Percentiles rank a stretch among this genome's conserved stretches.
Evolutionary conservation across 2,797 vertebrate genomes (phyloP).

Genomic region (Scolopax rusticola): DNA sequence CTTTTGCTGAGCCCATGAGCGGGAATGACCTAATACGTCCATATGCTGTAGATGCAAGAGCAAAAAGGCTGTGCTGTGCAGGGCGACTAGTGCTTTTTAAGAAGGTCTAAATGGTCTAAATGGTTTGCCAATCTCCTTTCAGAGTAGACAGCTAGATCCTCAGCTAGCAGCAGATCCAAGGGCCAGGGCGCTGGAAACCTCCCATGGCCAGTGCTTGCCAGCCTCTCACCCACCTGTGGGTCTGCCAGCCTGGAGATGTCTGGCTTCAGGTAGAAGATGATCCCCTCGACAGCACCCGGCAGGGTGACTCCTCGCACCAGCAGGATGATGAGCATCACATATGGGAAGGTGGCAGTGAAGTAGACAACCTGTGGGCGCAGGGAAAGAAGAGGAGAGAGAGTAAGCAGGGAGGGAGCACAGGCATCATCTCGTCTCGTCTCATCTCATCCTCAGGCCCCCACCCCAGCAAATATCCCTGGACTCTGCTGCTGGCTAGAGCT

Average conservation of each 20-base stretch:
- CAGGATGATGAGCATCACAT: constrained; percentile 89
- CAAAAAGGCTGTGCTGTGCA: background rate
- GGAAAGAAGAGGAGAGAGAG: background rate
- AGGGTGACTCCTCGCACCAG: constrained; percentile 90
- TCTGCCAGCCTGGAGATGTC: constrained; percentile 80
- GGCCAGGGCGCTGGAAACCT: background rate
- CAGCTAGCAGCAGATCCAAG: background rate
- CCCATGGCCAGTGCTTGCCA: background rate
- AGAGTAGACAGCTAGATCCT: background rate
- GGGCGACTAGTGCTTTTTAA: background rate
- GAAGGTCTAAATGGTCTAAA: background rate
- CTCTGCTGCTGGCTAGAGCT: background rate
- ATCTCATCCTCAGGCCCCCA: background rate
- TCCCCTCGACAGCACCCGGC: constrained; percentile 86
- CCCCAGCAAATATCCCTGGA: background rate
- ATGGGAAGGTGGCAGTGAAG: constrained; percentile 93
- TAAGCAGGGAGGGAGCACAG: background rate
- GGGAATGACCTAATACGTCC: background rate
- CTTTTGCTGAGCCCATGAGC: background rate
- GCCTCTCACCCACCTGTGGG: constrained; percentile 79
- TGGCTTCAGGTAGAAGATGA: constrained; percentile 87
- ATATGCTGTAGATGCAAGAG: background rate
- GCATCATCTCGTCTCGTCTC: background rate
- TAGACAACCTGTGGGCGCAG: constrained; percentile 86
- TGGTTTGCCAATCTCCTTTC: background rate